These are phyloP conservation scores for Artemisiospiza belli DNA, from an alignment of 2,113 vertebrate genomes.

Conservation along the genomic window DNA sequence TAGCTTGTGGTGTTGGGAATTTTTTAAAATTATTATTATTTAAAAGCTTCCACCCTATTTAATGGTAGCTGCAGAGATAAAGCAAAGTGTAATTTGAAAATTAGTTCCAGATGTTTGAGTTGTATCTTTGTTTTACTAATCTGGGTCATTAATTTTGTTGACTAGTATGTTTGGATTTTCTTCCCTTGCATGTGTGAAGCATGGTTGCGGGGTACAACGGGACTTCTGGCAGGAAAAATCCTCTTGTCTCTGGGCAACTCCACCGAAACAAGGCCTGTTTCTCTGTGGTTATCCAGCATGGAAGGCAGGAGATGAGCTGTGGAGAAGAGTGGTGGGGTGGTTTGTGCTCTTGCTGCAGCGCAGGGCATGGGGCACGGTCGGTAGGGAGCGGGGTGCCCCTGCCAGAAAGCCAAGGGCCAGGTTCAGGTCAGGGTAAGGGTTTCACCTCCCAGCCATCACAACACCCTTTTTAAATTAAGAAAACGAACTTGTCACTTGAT, in stretches of 20 bases:
- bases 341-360: background rate
- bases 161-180: background rate
- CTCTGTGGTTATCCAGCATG: background rate
- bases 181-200: background rate
- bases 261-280: background rate
- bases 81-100: constrained; percentile 12
- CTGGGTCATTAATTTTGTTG: constrained; percentile 51
- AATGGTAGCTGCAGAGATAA: constrained; percentile 11
- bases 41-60: background rate
- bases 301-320: accelerated
- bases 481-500: background rate
- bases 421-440: background rate
- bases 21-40: background rate
- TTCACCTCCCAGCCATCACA: background rate
- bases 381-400: accelerated
- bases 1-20: background rate
- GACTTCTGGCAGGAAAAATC: background rate
- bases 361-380: accelerated
- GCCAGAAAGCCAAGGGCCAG: background rate
- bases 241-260: background rate
- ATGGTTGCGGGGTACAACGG: background rate
- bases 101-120: constrained; percentile 38
- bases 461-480: background rate
- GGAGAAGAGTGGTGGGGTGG: background rate
- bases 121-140: constrained; percentile 54